These are phyloP conservation scores for Crypturellus tataupa DNA, from an alignment of 2,797 vertebrate genomes.

Conservation along the genomic window DNA sequence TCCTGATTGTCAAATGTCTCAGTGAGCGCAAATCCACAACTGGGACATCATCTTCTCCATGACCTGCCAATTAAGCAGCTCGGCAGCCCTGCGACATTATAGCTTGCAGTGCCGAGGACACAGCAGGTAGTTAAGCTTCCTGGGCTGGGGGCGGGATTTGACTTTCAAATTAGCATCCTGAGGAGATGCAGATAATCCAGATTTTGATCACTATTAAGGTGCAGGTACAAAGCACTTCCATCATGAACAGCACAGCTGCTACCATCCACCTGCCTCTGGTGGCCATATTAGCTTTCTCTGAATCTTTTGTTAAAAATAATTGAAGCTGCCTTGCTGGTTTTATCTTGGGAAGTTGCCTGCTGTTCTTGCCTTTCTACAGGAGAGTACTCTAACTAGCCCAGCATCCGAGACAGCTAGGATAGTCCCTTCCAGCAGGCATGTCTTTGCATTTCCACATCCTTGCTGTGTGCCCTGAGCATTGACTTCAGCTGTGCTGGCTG, in stretches of 20 bases:
- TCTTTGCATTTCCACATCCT: neutral
- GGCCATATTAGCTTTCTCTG: neutral
- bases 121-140: neutral
- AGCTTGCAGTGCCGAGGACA: neutral
- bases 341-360: too few species aligned
- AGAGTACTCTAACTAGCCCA: neutral
- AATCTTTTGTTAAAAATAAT: neutral
- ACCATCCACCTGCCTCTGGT: neutral
- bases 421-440: neutral
- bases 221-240: neutral
- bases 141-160: neutral
- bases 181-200: neutral
- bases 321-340: neutral
- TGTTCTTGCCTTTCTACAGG: neutral
- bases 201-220: neutral
- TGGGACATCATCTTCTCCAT: neutral
- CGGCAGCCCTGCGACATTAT: neutral
- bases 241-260: neutral
- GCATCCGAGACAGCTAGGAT: too few species aligned
- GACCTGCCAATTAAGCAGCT: neutral
- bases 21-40: neutral
- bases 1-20: neutral
- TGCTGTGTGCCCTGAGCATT: neutral
- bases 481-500: neutral
- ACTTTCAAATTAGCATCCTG: neutral